Evolutionary conservation across 1,140 invertebrate species (phyloP).

Genomic region (Drosophila gunungcola): DNA sequence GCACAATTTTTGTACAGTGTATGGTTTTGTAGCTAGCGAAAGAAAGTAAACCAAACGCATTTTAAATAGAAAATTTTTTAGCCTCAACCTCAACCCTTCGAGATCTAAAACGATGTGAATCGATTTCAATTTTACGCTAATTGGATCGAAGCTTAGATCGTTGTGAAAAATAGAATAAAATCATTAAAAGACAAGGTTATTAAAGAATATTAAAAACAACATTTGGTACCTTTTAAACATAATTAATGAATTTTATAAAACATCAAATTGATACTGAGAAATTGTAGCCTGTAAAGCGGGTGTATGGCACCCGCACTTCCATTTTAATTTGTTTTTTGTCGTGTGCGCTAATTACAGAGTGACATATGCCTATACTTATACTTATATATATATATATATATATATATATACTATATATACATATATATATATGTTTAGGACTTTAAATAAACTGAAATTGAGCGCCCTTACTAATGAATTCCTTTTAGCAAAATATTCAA

Average conservation of each 20-base stretch:
- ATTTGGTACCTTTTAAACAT: constrained; percentile 84
- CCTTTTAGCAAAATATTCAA: constrained; percentile 81
- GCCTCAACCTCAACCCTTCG: constrained; percentile 24
- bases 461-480: constrained; percentile 81
- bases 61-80: constrained; percentile 51
- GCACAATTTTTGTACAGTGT: constrained; percentile 83
- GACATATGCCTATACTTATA: constrained; percentile 27
- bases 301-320: constrained; percentile 70
- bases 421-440: constrained; percentile 65
- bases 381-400: constrained; percentile 35
- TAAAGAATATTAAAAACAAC: constrained; percentile 54
- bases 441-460: constrained; percentile 76
- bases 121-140: constrained; percentile 67
- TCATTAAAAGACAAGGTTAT: constrained; percentile 61
- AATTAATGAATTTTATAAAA: constrained; percentile 77
- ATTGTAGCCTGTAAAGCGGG: constrained; percentile 78
- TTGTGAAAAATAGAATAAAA: constrained; percentile 31
- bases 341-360: constrained; percentile 17
- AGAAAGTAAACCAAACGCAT: constrained; percentile 39
- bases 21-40: constrained; percentile 74
- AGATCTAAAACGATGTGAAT: constrained; percentile 31
- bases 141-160: constrained; percentile 61
- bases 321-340: constrained; percentile 66
- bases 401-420: constrained; percentile 16
- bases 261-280: constrained; percentile 66